Conservation (phyloP, 2,113 vertebrate species). For the Prunella fulvescens region DNA sequence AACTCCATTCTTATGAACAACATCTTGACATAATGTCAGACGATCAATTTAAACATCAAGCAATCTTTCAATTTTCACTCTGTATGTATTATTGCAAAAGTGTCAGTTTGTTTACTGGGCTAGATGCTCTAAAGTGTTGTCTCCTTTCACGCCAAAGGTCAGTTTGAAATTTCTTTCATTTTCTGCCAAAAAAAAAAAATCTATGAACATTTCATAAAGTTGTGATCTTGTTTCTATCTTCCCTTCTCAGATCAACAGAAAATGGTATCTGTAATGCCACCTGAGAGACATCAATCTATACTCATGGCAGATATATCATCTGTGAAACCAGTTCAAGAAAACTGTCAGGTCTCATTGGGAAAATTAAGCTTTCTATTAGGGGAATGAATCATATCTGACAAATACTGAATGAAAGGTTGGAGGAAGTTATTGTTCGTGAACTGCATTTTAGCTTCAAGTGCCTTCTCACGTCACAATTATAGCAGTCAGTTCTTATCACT, state of each 20-base stretch:
- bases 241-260: background rate
- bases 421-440: background rate
- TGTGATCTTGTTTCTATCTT: background rate
- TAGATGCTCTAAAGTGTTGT: background rate
- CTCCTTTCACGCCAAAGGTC: background rate
- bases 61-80: background rate
- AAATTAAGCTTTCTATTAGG: slow-evolving; percentile 30
- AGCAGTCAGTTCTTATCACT: background rate
- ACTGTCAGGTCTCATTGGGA: slow-evolving; percentile 20
- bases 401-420: background rate
- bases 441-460: background rate
- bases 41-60: background rate
- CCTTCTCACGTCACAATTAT: background rate
- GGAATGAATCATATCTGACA: slow-evolving; percentile 36
- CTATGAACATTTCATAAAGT: background rate
- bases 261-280: background rate
- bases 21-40: background rate
- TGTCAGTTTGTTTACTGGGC: background rate
- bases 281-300: slow-evolving; percentile 12
- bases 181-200: background rate
- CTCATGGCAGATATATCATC: background rate
- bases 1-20: background rate
- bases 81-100: background rate
- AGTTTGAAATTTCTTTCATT: slow-evolving; percentile 12
- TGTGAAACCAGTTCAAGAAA: slow-evolving; percentile 23